Conservation (phyloP, 1,140 invertebrate genomes). For the Phocides pigmalion region DNA sequence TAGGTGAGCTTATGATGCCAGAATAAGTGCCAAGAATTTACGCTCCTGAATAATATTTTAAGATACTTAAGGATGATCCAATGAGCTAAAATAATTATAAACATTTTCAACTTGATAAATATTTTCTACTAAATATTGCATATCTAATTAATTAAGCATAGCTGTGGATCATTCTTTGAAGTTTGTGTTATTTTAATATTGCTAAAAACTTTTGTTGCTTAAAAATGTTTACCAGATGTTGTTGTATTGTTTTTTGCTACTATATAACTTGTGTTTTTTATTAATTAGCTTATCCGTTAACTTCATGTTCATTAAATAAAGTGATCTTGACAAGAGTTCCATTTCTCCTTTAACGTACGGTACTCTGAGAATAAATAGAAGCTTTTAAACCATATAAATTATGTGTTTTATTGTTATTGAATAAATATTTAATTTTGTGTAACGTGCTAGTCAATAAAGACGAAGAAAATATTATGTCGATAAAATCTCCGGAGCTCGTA, state of each 20-base stretch:
- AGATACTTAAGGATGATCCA: constrained; percentile 17
- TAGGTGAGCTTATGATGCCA: constrained; percentile 1
- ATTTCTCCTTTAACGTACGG: no score
- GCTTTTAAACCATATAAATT: no score
- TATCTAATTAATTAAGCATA: not conserved
- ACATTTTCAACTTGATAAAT: no score
- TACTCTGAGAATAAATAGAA: no score
- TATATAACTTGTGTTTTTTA: not conserved
- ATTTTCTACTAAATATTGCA: no score
- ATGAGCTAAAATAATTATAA: no score
- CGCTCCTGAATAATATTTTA: constrained; percentile 12
- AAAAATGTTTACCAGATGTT: not conserved
- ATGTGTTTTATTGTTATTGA: no score
- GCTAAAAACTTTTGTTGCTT: not conserved
- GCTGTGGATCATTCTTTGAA: not conserved
- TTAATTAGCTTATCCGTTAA: not conserved
- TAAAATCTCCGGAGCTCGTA: not conserved
- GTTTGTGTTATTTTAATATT: not conserved
- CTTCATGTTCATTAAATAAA: not conserved
- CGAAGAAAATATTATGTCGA: not conserved
- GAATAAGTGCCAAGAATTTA: constrained; percentile 33
- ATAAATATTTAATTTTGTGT: not conserved
- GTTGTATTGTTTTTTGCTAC: not conserved
- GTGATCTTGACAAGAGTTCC: no score
- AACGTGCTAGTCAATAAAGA: not conserved